These are phyloP conservation scores for Aphaenogaster floridana DNA, from an alignment of 1,140 invertebrate genomes.

Conservation along the genomic window DNA sequence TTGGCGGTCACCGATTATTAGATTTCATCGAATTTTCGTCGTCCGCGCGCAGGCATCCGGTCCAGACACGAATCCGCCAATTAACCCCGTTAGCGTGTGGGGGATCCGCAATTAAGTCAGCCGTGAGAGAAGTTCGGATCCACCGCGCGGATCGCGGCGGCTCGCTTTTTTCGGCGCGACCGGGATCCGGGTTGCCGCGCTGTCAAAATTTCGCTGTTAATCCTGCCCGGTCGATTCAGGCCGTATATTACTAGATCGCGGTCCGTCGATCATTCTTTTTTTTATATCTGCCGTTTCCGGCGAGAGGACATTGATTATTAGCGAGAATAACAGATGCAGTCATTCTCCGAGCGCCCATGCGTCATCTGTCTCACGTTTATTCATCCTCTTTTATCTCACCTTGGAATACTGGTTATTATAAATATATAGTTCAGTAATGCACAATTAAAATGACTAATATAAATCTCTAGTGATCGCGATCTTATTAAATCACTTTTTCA, in stretches of 20 bases:
- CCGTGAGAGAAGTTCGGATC: slow-evolving; percentile 66
- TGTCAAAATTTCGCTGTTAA: slow-evolving; percentile 4
- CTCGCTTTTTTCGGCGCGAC: slow-evolving; percentile 38
- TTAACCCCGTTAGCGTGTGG: slow-evolving; percentile 70
- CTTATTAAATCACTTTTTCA: slow-evolving; percentile 15
- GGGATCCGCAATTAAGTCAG: slow-evolving; percentile 66
- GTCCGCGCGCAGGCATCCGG: slow-evolving; percentile 55
- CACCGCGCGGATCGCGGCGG: background rate
- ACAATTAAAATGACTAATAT: background rate
- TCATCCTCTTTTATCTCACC: background rate
- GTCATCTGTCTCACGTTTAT: background rate
- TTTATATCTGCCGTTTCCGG: background rate
- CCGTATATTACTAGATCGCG: background rate
- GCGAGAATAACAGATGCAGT: background rate
- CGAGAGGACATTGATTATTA: background rate
- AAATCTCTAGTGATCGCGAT: background rate
- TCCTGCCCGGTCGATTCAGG: background rate
- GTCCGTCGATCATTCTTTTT: background rate
- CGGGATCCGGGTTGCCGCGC: background rate
- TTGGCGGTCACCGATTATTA: slow-evolving; percentile 75
- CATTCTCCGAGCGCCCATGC: too few species aligned
- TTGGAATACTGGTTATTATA: background rate
- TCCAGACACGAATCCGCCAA: slow-evolving; percentile 69
- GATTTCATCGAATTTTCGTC: slow-evolving; percentile 79
- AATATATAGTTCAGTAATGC: background rate